Evolutionary conservation across 2,888 invertebrate genomes (phyloP), one percentile per base, ranked within the genome.

Genomic region (Andrena praecox): DNA sequence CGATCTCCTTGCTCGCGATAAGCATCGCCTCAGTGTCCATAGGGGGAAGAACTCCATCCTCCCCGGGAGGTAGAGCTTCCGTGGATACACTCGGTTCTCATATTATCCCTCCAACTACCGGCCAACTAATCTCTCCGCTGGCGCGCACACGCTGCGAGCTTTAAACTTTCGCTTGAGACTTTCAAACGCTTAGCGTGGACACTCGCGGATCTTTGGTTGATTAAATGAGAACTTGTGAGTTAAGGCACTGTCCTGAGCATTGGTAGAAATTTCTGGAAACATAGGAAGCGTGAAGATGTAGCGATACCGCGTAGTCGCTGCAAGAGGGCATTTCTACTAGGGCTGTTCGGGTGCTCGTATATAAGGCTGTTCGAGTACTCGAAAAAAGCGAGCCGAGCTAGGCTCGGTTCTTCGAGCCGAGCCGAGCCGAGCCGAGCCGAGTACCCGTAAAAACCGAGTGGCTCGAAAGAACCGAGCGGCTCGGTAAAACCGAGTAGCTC

Each of bases 1-100:
- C 73, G 62, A 80, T 80, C 77, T 83, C 70, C 83, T 77, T 81
- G 50, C 35, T 27, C 7, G 50, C 10, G 82, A 82, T 81, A 82
- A 81, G 60, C 60, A 73, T 77, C 81, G 7, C 48, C 33, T 10
- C 29, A 27, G 7, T 56, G 20, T 12, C 31, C 42, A 7, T 12
- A 20, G 20, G 16, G n/a, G 31, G 48, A 68, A 68, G 59, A 27
- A 24, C 60, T 71, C 6, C n/a, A 10, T 67, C 27, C 80, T 3
- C 27, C 24, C 27, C 56, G 56, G 6, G n/a, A n/a, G 48, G n/a
- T 33, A 8, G 35, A 54, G 48, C 52, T 59, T 35, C 75, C 24
- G 56, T 35, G 48, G 67, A 68, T 52, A 75, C 80, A 56, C 20
- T 29, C 59, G 29, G 20, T 33, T 24, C 29, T 29, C 59, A 59